Evolutionary conservation across 1,140 invertebrate species (phyloP), one percentile per base, ranked within the genome.

Genomic region (Macrotrachela quadricornifera): DNA sequence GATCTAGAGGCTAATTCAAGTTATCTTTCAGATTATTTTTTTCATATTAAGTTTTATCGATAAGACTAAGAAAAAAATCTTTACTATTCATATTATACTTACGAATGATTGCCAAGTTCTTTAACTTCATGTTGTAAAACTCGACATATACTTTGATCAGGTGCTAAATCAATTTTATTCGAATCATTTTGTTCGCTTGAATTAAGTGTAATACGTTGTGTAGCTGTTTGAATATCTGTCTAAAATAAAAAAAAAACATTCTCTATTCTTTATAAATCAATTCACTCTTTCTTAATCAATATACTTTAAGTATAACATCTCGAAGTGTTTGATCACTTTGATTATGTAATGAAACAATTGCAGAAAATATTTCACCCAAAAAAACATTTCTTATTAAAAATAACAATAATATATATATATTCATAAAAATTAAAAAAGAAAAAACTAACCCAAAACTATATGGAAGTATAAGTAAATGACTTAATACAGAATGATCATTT

Each of bases 61-160:
- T n/a, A n/a, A n/a, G n/a, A n/a, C n/a, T n/a, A n/a, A n/a, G n/a
- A n/a, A n/a, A n/a, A n/a, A n/a, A n/a, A n/a, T n/a, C n/a, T n/a
- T n/a, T n/a, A n/a, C n/a, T n/a, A n/a, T n/a, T n/a, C n/a, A n/a
- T n/a, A n/a, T n/a, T n/a, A 51, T 49, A 63, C 75, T 72, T 74
- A 86, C 79, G 96, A 91, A 63, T 96, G 90, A 45, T 84, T 86
- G 37, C 88, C 90, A 60, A 90, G 80, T 75, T 96, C 91, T 72
- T 92, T 95, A 8, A 96, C 86, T 77, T 96, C 90, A 74, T 96
- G 86, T 64, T 87, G 81, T 63, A 96, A 88, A 15, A 95, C 82
- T 72, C 90, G 80, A 73, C 91, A 86, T 14, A 94, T 75, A 17
- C 83, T 91, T 62, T 81, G 77, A 62, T 83, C 80, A n/a, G 84